These are phyloP conservation scores for Agonopterix subpropinquella DNA, from an alignment of 2,888 invertebrate genomes.

Conservation along the genomic window DNA sequence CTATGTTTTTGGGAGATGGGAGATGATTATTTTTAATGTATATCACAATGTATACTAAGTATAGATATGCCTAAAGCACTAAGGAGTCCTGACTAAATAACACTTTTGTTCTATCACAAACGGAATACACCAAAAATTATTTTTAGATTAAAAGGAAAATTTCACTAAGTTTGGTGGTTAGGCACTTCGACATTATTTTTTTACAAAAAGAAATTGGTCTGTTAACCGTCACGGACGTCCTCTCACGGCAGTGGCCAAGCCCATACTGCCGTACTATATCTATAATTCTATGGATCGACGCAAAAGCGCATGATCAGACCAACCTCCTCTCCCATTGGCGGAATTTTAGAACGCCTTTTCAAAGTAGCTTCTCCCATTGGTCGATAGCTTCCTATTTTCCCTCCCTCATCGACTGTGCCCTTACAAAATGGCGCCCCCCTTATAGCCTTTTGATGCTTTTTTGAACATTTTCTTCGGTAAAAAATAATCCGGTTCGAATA, in stretches of 20 bases:
- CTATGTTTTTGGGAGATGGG: not conserved
- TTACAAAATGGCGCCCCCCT: conserved; percentile 71
- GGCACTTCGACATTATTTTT: conserved; percentile 62
- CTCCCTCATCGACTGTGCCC: conserved; percentile 61
- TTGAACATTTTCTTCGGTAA: conserved; percentile 71
- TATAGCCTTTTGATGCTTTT: conserved; percentile 71
- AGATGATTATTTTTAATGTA: not conserved
- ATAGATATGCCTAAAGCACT: not conserved
- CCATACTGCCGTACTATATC: conserved; percentile 70
- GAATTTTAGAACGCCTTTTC: conserved; percentile 55
- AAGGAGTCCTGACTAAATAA: conserved; percentile 3
- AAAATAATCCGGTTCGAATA: conserved; percentile 74
- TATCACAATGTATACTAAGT: conserved; percentile 1
- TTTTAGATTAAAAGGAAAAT: conserved; percentile 10
- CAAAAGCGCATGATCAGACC: conserved; percentile 64
- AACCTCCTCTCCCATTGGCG: conserved; percentile 46
- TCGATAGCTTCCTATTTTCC: conserved; percentile 45
- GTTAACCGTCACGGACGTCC: conserved; percentile 38
- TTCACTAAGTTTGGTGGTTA: conserved; percentile 41
- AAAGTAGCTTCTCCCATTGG: conserved; percentile 41
- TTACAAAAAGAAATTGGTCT: conserved; percentile 37
- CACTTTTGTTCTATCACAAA: conserved; percentile 36
- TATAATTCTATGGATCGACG: conserved; percentile 69
- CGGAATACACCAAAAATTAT: conserved; percentile 36
- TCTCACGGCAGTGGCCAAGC: conserved; percentile 59